Evolutionary conservation across 2,888 invertebrate species (phyloP), one percentile per base, ranked within the genome.

Genomic region (Notodonta dromedarius): DNA sequence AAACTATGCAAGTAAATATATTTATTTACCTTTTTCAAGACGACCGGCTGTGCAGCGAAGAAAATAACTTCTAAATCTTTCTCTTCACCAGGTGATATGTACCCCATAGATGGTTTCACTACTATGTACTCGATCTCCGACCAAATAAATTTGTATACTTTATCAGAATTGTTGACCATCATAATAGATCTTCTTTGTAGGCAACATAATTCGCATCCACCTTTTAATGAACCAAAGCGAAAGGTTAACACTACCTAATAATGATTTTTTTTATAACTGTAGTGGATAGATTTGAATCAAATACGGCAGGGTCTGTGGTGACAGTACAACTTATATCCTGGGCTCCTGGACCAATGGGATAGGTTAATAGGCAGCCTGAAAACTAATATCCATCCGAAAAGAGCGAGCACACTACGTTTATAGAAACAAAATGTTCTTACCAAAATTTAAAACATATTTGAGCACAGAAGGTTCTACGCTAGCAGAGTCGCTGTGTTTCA

Each of bases 31-130:
- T 83, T 90, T 59, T 70, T 78, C 55, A 92, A 66, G 14, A 57
- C 56, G 4, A 88, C 66, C 11, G 90, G 90, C 57, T 85, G 80
- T 14, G 73, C 69, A 40, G 90, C 84, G 65, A 84, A 89, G 69
- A 92, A 93, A 65, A 86, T 82, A 39, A 93, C 83, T 78, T 93
- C 91, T 50, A 93, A 69, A 74, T 93, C 93, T 65, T 93, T 93
- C 71, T 93, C 93, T 84, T 93, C 93, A 2, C 88, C 91, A 0
- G 93, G 93, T 3, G 91, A 91, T 71, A 93, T 91, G 59, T 88
- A 93, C 0, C 93, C 93, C n/a, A 85, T 66, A 0, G 88, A 86
- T 0, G 93, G 93, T 68, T 85, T 91, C 11, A 91, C 81, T 35
- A 89, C 74, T 53, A 93, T 62, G 60, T 77, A 65, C 4, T 89